Base-by-base conservation (phyloP, 2,888 invertebrate species). In the Zaprionus obscuricornis region DNA sequence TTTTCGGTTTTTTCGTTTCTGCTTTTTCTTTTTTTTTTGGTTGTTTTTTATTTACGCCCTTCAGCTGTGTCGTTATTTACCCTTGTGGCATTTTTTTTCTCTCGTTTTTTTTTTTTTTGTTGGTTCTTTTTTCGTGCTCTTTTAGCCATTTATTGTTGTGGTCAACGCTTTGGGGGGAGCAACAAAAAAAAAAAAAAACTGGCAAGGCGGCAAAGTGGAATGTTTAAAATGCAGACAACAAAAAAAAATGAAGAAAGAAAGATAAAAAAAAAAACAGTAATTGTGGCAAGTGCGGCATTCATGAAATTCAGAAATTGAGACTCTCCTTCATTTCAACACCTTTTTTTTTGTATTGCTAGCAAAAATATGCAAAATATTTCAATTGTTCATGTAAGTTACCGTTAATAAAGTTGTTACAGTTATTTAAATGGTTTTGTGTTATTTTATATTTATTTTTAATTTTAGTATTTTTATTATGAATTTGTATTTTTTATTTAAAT, bases 21-120 rank as follows among this genome's bases (percentile, higher is more conserved):
- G n/a, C n/a, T n/a, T n/a, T n/a, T n/a, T n/a, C n/a, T n/a, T 4
- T 7, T 26, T 4, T 47, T 16, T 17, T 4, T 24, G 18, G 22
- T 40, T 29, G 17, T 27, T 27, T 54, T 24, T 31, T 37, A 10
- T 57, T 60, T 54, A 34, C 10, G 65, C 74, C 70, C 81, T 84
- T 84, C 56, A 63, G 81, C 66, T 56, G 73, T 73, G 68, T 63
- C 54, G 69, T 62, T 59, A 50, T 75, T 70, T 66, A 42, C 59
- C 68, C 56, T 71, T 66, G 47, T 42, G 69, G 55, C 50, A 46
- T 36, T 75, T 74, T 71, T 58, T 55, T 56, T 65, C 8, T 22
- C n/a, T n/a, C n/a, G n/a, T 22, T 13, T 59, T 60, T 56, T 31
- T 49, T 51, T 51, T 69, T 66, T 55, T 37, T 54, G 63, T 37